Evolutionary conservation across 2,888 invertebrate species (phyloP), one percentile per base, ranked within the genome.

Genomic region (Drosophila melanocephala): DNA sequence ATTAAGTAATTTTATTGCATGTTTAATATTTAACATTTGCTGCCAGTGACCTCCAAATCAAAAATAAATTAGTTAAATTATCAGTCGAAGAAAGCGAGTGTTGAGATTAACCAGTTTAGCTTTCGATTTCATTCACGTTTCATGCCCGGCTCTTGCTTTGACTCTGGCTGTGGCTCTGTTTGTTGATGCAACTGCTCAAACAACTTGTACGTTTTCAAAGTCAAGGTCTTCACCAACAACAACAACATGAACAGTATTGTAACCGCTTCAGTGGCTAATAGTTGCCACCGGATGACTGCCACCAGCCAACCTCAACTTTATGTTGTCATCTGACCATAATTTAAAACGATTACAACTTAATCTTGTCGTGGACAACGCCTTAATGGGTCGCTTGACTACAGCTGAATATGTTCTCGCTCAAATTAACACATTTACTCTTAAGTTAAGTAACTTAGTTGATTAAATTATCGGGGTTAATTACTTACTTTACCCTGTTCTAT

Each of bases 171-270:
- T 26, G 47, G 47, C 47, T 47, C 16, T 16, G 47, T 26, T 9
- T 9, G 16, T 47, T 75, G 72, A 77, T 83, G 76, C 77, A 81
- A 78, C 74, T 53, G 37, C 56, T 52, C 59, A 30, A 60, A 22
- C 72, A 57, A 64, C 57, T 68, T 66, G 33, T 47, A 47, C 10
- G 33, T 26, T 77, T 86, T 91, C 91, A 90, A 90, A 90, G 90
- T 91, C 90, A 90, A 90, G 90, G 90, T 89, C 89, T 79, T 35
- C 60, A 33, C 55, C 63, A 65, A 67, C 71, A 55, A 66, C 44
- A 64, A 63, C 65, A 67, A n/a, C 56, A 33, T 26, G 69, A 26
- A 32, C 44, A 44, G 22, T 22, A n/a, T n/a, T 42, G 42, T n/a
- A 44, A 14, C 44, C 14, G 14, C 44, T 44, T 44, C 22, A 14